A percentile compares a stretch with the other conserved stretches of the same genome.
phyloP scores from a whole-genome alignment of 2,888 invertebrate species.

The Schrankia costaestrigalis region DNA sequence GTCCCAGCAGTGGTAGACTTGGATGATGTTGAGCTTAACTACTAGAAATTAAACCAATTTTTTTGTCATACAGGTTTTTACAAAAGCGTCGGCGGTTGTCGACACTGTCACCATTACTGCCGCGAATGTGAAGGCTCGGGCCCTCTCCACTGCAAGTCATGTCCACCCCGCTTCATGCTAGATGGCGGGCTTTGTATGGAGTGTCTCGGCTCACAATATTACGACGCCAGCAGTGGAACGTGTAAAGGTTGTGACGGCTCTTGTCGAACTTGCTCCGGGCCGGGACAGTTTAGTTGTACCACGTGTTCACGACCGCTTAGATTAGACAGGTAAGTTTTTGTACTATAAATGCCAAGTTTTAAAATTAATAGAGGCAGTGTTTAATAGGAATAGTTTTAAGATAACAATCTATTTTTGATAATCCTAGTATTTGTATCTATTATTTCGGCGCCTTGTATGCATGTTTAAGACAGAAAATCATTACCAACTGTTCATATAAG shows the following conservation, averaged over 20 bases:
- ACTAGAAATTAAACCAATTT: too few relatives aligned
- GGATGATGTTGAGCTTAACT: too few relatives aligned
- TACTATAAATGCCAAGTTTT: too few relatives aligned
- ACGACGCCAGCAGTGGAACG: slow-evolving; percentile 84
- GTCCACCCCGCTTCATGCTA: slow-evolving; percentile 86
- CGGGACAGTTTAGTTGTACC: slow-evolving; percentile 85
- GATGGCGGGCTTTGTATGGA: slow-evolving; percentile 88
- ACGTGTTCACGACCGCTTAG: slow-evolving; percentile 84
- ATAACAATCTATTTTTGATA: too few relatives aligned
- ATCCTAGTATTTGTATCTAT: too few relatives aligned
- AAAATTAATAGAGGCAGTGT: too few relatives aligned
- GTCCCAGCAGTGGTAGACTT: too few relatives aligned
- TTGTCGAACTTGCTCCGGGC: slow-evolving; percentile 83
- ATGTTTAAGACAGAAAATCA: too few relatives aligned
- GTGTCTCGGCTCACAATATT: slow-evolving; percentile 87
- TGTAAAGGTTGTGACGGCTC: slow-evolving; percentile 84
- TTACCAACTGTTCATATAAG: too few relatives aligned
- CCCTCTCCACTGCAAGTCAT: slow-evolving; percentile 86
- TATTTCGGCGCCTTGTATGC: too few relatives aligned
- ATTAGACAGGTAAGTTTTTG: slow-evolving; percentile 81
- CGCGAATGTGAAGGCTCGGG: slow-evolving; percentile 91
- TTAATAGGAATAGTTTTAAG: too few relatives aligned
- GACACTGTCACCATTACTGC: slow-evolving; percentile 94
- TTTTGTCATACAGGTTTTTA: slow-evolving; percentile 90
- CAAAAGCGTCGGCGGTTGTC: slow-evolving; percentile 89